Evolutionary conservation across 2,888 invertebrate species (phyloP).

Genomic region (Chloroclystis v-ata): DNA sequence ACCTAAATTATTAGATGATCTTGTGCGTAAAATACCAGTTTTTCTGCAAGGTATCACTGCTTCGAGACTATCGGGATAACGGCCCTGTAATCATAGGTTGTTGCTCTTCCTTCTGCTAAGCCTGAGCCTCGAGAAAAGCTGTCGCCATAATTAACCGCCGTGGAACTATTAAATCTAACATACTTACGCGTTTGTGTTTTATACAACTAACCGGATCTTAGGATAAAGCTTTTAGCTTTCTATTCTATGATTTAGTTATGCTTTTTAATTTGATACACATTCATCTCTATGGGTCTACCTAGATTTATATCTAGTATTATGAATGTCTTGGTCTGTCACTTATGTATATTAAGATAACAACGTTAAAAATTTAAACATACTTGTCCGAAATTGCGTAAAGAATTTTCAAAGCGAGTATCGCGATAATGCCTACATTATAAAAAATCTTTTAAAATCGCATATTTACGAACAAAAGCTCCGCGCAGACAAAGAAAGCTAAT

Average conservation of each 20-base stretch:
- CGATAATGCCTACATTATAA: neutral
- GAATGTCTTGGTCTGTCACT: too few relatives aligned
- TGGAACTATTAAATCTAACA: slow-evolving; percentile 14
- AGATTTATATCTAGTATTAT: too few relatives aligned
- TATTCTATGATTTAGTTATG: too few relatives aligned
- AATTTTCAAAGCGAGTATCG: neutral
- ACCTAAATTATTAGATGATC: slow-evolving; percentile 4
- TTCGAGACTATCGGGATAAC: slow-evolving; percentile 69
- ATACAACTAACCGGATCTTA: neutral
- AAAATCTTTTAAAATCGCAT: neutral
- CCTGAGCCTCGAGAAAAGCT: slow-evolving; percentile 52
- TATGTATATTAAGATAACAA: too few relatives aligned
- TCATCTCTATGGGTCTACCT: too few relatives aligned
- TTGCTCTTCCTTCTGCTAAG: slow-evolving; percentile 73
- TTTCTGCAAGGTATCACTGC: slow-evolving; percentile 56
- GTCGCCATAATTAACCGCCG: slow-evolving; percentile 27
- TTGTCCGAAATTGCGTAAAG: too few relatives aligned
- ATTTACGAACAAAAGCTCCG: neutral
- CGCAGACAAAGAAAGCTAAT: slow-evolving; percentile 13
- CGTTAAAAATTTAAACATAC: too few relatives aligned
- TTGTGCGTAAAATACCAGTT: slow-evolving; percentile 25
- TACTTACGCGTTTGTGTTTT: neutral
- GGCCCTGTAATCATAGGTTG: slow-evolving; percentile 78
- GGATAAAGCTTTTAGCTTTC: too few relatives aligned
- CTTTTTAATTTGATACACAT: too few relatives aligned